Conservation (phyloP, 2,113 vertebrate genomes). For the Odontophorus gujanensis region DNA sequence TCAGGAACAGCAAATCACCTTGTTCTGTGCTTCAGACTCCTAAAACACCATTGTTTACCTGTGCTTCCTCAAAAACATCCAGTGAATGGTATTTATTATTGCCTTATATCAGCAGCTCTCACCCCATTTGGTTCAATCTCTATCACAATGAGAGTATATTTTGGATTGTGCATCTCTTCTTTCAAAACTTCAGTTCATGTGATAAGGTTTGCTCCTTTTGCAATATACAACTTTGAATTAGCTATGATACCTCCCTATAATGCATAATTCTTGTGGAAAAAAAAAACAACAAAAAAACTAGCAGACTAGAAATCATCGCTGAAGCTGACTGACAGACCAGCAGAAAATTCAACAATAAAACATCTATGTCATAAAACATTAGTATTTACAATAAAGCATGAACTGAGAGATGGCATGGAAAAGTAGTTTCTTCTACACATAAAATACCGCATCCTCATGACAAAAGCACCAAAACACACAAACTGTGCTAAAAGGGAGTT, state of each 20-base stretch:
- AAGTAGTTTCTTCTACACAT: not conserved
- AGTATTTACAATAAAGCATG: not conserved
- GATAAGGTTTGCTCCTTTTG: not conserved
- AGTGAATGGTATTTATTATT: not conserved
- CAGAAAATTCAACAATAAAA: slow-evolving; percentile 30
- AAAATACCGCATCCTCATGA: not conserved
- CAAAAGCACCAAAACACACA: not conserved
- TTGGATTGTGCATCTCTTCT: not conserved
- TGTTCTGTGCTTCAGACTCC: not conserved
- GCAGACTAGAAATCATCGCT: not conserved
- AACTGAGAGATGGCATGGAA: not conserved
- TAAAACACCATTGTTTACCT: not conserved
- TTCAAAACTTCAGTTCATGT: not conserved
- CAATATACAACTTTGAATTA: not conserved
- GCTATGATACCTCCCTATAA: not conserved
- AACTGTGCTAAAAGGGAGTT: not conserved
- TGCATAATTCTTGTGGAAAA: not conserved
- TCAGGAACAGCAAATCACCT: not conserved
- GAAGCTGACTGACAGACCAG: not conserved
- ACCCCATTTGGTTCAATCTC: not conserved
- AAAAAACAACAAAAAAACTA: not conserved
- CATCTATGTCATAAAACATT: not conserved
- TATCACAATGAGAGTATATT: not conserved
- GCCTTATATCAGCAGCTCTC: not conserved
- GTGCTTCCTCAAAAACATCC: not conserved